Evolutionary conservation across 2,888 invertebrate genomes (phyloP), one percentile per base, ranked within the genome.

Genomic region (Caenorhabditis afra): DNA sequence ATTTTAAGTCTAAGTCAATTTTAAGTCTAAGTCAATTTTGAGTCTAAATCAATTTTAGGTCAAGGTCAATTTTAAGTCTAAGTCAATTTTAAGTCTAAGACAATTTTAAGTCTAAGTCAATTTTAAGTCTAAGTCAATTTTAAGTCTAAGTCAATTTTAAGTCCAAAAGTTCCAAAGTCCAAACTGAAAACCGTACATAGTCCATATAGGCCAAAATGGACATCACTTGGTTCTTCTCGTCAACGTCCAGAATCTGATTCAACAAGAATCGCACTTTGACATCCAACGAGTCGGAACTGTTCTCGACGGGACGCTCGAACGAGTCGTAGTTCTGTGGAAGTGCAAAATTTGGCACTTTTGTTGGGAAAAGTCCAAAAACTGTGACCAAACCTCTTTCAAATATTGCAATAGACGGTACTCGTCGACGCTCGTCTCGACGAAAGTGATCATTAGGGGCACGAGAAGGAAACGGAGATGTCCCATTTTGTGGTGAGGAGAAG

Each of bases 221-320:
- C 83, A 85, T 84, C n/a, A 83, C 81, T 71, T 85, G 85, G 53
- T 84, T 84, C 47, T 83, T 85, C 61, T 85, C 85, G 49, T 85
- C 84, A 10, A 85, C 81, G 62, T 85, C 85, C 39, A 84, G 20
- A 44, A 85, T 85, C 50, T 85, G 85, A 57, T 84, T 85, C 7
- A 85, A 73, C 2, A 85, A 66, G 53, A 85, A 81, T 41, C 85
- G 82, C 57, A 85, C 85, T n/a, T 77, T 81, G 11, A 85, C 85
- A 41, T 84, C 82, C 10, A 85, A 57, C 18, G 85, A 79, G 1
- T 65, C 50, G 3, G 85, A 82, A 22, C 75, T 82, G 39, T 85
- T 85, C 11, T 81, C 75, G 1, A 85, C 83, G 0, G 85, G 85
- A 8, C 85, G 64, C 22, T 85, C 85, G 58, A 84, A 85, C n/a